Evolutionary conservation across 1,140 invertebrate genomes (phyloP), one percentile per base, ranked within the genome.

Genomic region (Schlechtendalia chinensis): DNA sequence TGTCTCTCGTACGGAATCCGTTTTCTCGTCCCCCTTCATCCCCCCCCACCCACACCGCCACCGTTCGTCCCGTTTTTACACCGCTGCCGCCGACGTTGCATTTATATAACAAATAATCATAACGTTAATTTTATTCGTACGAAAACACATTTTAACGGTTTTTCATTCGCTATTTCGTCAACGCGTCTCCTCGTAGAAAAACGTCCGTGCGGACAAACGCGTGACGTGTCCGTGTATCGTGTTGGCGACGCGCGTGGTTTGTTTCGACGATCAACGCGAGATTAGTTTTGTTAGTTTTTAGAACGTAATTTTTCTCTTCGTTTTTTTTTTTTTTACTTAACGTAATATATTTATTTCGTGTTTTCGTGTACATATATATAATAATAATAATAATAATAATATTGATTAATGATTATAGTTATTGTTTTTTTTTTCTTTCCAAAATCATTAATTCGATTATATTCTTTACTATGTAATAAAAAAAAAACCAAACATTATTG

Each of bases 321-420:
- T 32, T 56, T 75, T 75, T 74, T 75, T 75, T 75, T 75, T 56
- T 32, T 74, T 58, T 75, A 75, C 72, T 75, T 59, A 75, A 75
- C 72, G 72, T 75, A 58, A 39, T 75, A 75, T 12, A 14, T 45
- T 74, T 22, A 29, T 75, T 75, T 56, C n/a, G 19, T 58, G 58
- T 58, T 67, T 65, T 65, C 29, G 54, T 75, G 72, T 75, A 75
- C 14, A 59, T 75, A 74, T 74, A 56, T 71, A 71, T 19, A 50
- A 12, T 12, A 12, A 50, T 50, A 50, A 6, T 39, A 39, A 39
- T 39, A 39, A 39, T n/a, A n/a, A 45, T 45, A 45, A 45, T 45
- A 45, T 45, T 1, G 14, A 12, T 12, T 50, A 54, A 72, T 54
- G 54, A 54, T n/a, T 72, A 72, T 54, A 72, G 67, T 27, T 53